A percentile compares a stretch with the other conserved stretches of the same genome.
Evolutionary conservation across 2,797 vertebrate species (phyloP).

Genomic region (Enoplosus armatus): DNA sequence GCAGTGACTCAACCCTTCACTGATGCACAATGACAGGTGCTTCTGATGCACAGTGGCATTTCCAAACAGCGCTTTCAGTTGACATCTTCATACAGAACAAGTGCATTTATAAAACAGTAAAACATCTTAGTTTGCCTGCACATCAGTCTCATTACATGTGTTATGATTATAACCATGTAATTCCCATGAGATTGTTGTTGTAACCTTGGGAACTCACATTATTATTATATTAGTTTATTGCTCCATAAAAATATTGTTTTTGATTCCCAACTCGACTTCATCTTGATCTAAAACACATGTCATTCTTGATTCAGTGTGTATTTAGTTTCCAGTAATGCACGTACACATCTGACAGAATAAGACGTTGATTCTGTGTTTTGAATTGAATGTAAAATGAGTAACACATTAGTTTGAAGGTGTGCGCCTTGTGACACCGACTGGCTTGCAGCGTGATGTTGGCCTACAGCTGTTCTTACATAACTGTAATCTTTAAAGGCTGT

Average conservation of each 20-base stretch:
- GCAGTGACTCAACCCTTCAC: not conserved
- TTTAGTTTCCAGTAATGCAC: not conserved
- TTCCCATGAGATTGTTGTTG: not conserved
- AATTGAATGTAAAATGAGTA: slow-evolving; percentile 13
- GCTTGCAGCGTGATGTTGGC: slow-evolving; percentile 40
- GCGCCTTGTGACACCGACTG: slow-evolving; percentile 35
- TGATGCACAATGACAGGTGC: slow-evolving; percentile 1
- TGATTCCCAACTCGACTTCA: not conserved
- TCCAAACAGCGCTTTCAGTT: not conserved
- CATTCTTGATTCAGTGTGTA: not conserved
- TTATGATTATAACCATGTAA: not conserved
- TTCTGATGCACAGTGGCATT: not conserved
- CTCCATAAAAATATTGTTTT: not conserved
- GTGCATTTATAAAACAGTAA: not conserved
- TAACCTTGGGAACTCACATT: not conserved
- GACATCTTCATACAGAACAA: not conserved
- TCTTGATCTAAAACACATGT: not conserved
- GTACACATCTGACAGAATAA: not conserved
- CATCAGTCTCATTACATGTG: not conserved
- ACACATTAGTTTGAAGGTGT: slow-evolving; percentile 23
- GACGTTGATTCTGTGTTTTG: no score
- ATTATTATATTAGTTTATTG: not conserved
- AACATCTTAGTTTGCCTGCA: not conserved
- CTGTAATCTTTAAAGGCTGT: slow-evolving; percentile 57
- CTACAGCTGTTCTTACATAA: slow-evolving; percentile 80